Evolutionary conservation across 2,113 vertebrate genomes (phyloP), one percentile per base, ranked within the genome.

Genomic region (Arvicanthis niloticus): DNA sequence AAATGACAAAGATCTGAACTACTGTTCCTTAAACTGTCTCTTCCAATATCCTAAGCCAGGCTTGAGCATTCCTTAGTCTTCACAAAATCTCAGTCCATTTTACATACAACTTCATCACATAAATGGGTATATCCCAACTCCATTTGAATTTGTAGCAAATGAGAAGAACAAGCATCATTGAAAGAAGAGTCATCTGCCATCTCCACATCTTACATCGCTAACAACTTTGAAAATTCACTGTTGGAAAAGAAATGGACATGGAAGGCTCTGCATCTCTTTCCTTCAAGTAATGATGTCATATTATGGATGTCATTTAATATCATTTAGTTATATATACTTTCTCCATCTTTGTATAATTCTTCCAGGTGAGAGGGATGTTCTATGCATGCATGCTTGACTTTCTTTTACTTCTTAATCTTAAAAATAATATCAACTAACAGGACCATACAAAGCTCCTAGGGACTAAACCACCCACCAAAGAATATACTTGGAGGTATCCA

Each of bases 321-420:
- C 48, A 29, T 40, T 82, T 22, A 84, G 70, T 24, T 19, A 37
- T 56, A 53, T 80, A 60, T n/a, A 73, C 34, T 84, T 93, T 93
- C 21, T n/a, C 42, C 16, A 19, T n/a, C 51, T 89, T 90, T 93
- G 78, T 88, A 7, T 86, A 94, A 94, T 92, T 92, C 29, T 92
- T 93, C 12, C 3, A 67, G 48, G n/a, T 93, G 37, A 91, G 5
- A 60, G 26, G 62, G 12, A 6, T 67, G 48, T 22, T 68, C 24
- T 75, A 16, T 72, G 56, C 86, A 21, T 65, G 29, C 16, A 24
- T 60, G 17, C 11, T 5, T 93, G 53, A 78, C 24, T 88, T 97
- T 56, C 5, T 12, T 45, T 68, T 87, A 51, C 67, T 26, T 53
- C 70, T 91, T 42, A 37, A 31, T 62, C 1, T 65, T 10, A 92